Evolutionary conservation across 2,888 invertebrate genomes (phyloP).

Genomic region (Tortricodes alternella): DNA sequence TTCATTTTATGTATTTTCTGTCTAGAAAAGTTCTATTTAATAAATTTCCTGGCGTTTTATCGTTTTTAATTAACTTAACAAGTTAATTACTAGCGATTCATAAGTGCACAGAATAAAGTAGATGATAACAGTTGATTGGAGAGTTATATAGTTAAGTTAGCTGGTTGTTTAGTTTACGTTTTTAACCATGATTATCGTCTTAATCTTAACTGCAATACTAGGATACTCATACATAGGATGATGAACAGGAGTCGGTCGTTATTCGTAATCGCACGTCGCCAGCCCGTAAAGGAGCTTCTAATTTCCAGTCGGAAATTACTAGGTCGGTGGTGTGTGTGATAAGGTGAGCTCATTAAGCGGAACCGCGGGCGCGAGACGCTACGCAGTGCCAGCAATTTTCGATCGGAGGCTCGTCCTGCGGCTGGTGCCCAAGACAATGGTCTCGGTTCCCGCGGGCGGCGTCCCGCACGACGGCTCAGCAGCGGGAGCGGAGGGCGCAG

Average conservation of each 20-base stretch:
- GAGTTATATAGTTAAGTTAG: too few relatives aligned
- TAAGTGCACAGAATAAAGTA: too few relatives aligned
- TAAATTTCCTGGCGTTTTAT: too few relatives aligned
- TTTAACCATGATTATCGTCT: too few relatives aligned
- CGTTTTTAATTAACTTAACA: too few relatives aligned
- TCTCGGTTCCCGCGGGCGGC: conserved; percentile 40
- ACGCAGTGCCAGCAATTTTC: conserved; percentile 46
- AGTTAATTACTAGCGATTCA: too few relatives aligned
- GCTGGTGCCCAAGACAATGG: conserved; percentile 50
- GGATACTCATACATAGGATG: neutral
- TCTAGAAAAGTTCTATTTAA: too few relatives aligned
- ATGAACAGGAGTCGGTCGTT: neutral
- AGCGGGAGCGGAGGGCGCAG: conserved; percentile 67
- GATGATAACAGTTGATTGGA: too few relatives aligned
- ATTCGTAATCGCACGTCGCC: neutral
- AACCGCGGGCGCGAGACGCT: conserved; percentile 37
- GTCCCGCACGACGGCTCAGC: conserved; percentile 55
- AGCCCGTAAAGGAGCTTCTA: conserved; percentile 44
- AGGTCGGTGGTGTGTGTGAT: conserved; percentile 46
- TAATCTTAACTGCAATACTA: neutral
- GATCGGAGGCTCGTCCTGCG: conserved; percentile 47
- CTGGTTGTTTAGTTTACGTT: too few relatives aligned
- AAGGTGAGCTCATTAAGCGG: conserved; percentile 46
- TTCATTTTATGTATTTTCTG: too few relatives aligned
- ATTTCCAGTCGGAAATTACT: conserved; percentile 53